Percentiles rank a stretch among this genome's conserved stretches.
Evolutionary conservation across 1,140 invertebrate genomes (phyloP).

Genomic region (Metaphire vulgaris): DNA sequence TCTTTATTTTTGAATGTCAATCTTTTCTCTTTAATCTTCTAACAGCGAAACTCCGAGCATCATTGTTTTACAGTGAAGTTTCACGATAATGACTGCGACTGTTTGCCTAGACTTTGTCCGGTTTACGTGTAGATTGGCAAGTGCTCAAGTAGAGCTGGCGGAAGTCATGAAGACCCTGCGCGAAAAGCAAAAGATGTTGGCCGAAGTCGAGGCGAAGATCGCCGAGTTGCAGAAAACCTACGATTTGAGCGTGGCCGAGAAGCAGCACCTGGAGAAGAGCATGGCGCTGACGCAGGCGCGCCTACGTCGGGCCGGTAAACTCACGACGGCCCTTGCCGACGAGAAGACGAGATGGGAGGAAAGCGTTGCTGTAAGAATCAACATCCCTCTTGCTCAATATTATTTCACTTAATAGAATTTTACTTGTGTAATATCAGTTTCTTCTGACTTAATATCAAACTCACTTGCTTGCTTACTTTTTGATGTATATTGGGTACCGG

Average conservation of each 20-base stretch:
- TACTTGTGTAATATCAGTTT: not conserved
- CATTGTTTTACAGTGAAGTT: no score
- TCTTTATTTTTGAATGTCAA: no score
- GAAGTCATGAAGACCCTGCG: slow-evolving; percentile 46
- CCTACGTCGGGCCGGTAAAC: slow-evolving; percentile 68
- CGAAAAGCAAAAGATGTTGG: slow-evolving; percentile 50
- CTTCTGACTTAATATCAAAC: not conserved
- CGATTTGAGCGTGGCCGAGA: slow-evolving; percentile 56
- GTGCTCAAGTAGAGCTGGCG: slow-evolving; percentile 49
- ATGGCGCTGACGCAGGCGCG: slow-evolving; percentile 70
- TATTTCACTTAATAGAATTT: not conserved
- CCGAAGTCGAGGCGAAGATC: slow-evolving; percentile 51
- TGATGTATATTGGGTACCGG: no score
- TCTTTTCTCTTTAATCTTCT: no score
- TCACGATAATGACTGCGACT: no score
- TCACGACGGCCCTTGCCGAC: slow-evolving; percentile 75
- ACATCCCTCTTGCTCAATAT: no score
- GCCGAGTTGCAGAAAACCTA: slow-evolving; percentile 52
- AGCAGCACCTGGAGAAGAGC: slow-evolving; percentile 58
- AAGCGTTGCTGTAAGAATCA: slow-evolving; percentile 60
- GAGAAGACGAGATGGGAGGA: slow-evolving; percentile 75
- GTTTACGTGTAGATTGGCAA: slow-evolving; percentile 65
- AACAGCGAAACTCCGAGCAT: no score
- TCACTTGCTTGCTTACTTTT: not conserved
- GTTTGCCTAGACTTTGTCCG: no score